Base-by-base conservation (phyloP, 1,140 invertebrate genomes). In the Hyphantria cunea region DNA sequence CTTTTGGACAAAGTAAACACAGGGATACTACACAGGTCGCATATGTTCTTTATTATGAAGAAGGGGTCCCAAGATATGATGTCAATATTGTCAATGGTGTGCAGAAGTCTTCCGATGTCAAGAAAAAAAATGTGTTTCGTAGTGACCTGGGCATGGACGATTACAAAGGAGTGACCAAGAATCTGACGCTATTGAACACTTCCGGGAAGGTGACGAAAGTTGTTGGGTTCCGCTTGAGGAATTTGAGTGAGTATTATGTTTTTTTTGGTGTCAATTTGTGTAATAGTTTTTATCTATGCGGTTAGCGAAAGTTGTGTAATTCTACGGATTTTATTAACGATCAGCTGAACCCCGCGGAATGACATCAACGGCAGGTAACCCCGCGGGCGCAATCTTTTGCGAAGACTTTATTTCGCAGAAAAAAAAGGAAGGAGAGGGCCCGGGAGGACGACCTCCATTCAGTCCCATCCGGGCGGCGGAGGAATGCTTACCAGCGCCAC, bases 41-140 rank as follows among this genome's bases (percentile, higher is more conserved):
- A 5, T 91, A 91, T 54, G 84, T 91, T 0, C 56, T 91, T 25
- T 91, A 86, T 63, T 91, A 90, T 14, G 88, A 91, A 44, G 80
- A 89, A 50, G 88, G 90, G 0, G 63, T 74, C 3, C 66, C 78
- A 1, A 84, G 75, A 9, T 70, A 64, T 53, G 81, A 76, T 45
- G 49, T 45, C 3, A 64, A 54, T 7, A 49, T 64, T 6, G 66
- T 81, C 2, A 51, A 60, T 5, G 77, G 76, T 6, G 70, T 81
- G 0, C 82, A 78, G 37, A 82, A 58, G 7, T 78, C 82, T 0
- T 58, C 66, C 0, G 74, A 83, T 32, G 77, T 88, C 8, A 84
- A 78, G 51, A 76, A 66, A 17, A 79, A 74, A 25, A 84, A 82
- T 44, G 71, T 82, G 8, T 90, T 88, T 42, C 66, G 76, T 10